These are phyloP conservation scores for Glaucomys volans DNA, from an alignment of 2,113 vertebrate genomes.

Conservation along the genomic window DNA sequence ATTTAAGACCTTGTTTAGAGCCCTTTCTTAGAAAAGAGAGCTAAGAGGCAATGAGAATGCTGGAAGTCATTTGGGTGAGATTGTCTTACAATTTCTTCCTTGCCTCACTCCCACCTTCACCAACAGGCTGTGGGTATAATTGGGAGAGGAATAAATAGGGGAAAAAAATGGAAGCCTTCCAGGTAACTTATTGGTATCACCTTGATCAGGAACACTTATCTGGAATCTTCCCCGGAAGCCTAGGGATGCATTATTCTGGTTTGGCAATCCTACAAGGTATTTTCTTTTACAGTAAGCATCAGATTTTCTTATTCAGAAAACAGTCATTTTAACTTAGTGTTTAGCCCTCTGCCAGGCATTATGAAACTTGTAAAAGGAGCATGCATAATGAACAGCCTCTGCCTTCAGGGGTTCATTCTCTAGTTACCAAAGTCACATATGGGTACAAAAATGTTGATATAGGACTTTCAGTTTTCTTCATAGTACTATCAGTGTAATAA, in stretches of 20 bases:
- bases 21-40: neutral
- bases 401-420: neutral
- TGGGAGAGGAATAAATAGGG: neutral
- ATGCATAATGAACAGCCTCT: neutral
- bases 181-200: neutral
- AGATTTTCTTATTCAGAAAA: neutral
- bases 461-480: neutral
- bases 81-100: neutral
- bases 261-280: neutral
- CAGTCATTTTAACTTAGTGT: neutral
- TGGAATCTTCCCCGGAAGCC: neutral
- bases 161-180: neutral
- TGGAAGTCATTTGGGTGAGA: neutral
- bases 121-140: neutral
- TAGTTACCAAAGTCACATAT: neutral
- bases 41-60: neutral
- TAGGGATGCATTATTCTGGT: neutral
- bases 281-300: neutral
- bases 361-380: neutral
- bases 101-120: neutral
- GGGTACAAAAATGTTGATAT: neutral
- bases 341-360: neutral
- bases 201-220: neutral
- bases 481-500: neutral
- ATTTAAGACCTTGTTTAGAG: neutral